These are phyloP conservation scores for Melieria crassipennis DNA, from an alignment of 2,888 invertebrate genomes.

Conservation along the genomic window DNA sequence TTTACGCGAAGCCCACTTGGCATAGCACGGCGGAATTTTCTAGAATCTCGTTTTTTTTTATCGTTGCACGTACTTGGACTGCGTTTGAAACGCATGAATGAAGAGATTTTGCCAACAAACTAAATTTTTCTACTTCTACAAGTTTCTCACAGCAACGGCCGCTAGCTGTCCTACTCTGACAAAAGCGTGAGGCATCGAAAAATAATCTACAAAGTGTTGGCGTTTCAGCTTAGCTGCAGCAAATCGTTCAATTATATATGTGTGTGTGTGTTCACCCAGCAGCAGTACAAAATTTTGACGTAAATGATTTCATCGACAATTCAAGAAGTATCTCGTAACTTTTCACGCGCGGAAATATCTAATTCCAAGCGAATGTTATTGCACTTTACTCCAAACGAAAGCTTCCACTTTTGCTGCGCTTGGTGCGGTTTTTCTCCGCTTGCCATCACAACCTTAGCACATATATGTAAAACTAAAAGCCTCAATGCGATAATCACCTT, in stretches of 20 bases:
- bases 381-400: background rate
- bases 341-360: background rate
- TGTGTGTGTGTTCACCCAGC: background rate
- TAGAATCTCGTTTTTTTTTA: conserved; percentile 28
- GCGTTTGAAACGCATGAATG: conserved; percentile 14
- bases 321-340: conserved; percentile 63
- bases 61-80: background rate
- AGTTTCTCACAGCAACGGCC: background rate
- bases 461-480: background rate
- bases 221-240: background rate
- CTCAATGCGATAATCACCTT: conserved; percentile 1
- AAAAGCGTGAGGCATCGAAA: background rate
- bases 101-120: conserved; percentile 27
- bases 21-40: conserved; percentile 26
- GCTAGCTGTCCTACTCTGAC: conserved; percentile 9
- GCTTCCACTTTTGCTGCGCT: background rate
- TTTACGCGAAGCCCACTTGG: background rate
- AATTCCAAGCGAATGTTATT: too few relatives aligned
- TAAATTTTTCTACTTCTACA: conserved; percentile 13
- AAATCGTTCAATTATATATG: background rate
- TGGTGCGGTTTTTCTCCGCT: background rate
- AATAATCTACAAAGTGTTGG: background rate
- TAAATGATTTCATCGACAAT: conserved; percentile 69
- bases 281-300: conserved; percentile 13
- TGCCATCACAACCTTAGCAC: background rate